Evolutionary conservation across 2,888 invertebrate species (phyloP).

Genomic region (Chymomyza caudatula): DNA sequence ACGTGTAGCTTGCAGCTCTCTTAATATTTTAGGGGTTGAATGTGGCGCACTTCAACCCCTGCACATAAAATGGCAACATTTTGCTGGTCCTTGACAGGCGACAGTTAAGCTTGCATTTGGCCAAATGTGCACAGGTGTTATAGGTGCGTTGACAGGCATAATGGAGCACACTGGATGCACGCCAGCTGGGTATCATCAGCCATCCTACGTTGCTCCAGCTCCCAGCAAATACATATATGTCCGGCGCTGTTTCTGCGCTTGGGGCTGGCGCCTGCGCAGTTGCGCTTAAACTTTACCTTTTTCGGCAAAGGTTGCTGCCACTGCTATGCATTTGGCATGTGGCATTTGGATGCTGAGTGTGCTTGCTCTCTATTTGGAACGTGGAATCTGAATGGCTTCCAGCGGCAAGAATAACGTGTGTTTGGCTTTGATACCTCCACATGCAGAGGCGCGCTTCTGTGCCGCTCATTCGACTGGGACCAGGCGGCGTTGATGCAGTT

Average conservation of each 20-base stretch:
- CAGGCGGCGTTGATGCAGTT: constrained; percentile 58
- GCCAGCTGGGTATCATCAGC: too few relatives aligned
- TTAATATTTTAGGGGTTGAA: constrained; percentile 11
- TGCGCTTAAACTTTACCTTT: constrained; percentile 41
- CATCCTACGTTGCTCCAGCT: neutral
- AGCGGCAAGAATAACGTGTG: constrained; percentile 8
- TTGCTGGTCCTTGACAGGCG: neutral
- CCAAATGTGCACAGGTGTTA: neutral
- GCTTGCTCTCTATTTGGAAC: constrained; percentile 1
- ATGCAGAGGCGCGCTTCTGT: constrained; percentile 36
- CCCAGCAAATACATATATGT: too few relatives aligned
- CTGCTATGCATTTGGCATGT: neutral
- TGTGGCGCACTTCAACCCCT: constrained; percentile 28
- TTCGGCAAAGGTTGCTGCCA: constrained; percentile 25
- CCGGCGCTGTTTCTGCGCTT: neutral
- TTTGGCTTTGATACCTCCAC: constrained; percentile 51
- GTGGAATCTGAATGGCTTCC: constrained; percentile 24
- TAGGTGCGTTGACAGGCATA: neutral
- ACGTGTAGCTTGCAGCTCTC: neutral
- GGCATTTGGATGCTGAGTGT: neutral
- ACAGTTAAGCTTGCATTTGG: neutral
- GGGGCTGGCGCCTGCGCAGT: constrained; percentile 46
- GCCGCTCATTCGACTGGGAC: constrained; percentile 64
- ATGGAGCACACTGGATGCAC: neutral
- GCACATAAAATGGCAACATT: constrained; percentile 44